A percentile compares a stretch with the other conserved stretches of the same genome.
These are phyloP conservation scores for Piscicola geometra DNA, from an alignment of 2,888 invertebrate species.

Conservation along the genomic window DNA sequence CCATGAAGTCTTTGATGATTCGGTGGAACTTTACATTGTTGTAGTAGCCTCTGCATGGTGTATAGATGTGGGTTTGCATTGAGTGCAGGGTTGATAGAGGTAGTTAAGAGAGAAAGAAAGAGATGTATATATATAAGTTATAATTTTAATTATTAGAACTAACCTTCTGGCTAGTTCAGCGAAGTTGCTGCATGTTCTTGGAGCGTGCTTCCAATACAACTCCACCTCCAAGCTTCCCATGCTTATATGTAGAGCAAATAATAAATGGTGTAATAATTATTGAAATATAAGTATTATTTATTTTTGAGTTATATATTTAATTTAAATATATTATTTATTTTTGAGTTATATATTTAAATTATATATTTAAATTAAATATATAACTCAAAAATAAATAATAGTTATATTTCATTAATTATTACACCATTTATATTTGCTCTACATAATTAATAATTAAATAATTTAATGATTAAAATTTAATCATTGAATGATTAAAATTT, in stretches of 20 bases:
- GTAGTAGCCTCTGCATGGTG: conserved; percentile 73
- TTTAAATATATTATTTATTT: not conserved
- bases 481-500: conserved; percentile 1
- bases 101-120: too few relatives aligned
- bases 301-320: conserved; percentile 20
- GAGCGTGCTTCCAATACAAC: conserved; percentile 97
- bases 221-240: conserved; percentile 90
- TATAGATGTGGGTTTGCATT: not conserved
- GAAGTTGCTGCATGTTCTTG: conserved; percentile 93
- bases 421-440: not conserved
- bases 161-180: conserved; percentile 75
- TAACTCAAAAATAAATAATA: conserved; percentile 1
- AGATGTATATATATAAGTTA: not conserved
- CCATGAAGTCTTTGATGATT: conserved; percentile 71
- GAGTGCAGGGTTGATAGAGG: too few relatives aligned
- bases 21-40: conserved; percentile 93
- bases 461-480: not conserved
- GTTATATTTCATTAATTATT: not conserved
- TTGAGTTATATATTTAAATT: too few relatives aligned
- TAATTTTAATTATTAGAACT: not conserved
- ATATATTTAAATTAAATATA: not conserved
- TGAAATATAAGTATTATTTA: not conserved
- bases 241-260: conserved; percentile 45
- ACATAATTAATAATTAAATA: conserved; percentile 20
- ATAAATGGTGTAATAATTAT: not conserved